A percentile compares a stretch with the other conserved stretches of the same genome.
These are phyloP conservation scores for Nymphalis io DNA, from an alignment of 1,140 invertebrate genomes.

Conservation along the genomic window DNA sequence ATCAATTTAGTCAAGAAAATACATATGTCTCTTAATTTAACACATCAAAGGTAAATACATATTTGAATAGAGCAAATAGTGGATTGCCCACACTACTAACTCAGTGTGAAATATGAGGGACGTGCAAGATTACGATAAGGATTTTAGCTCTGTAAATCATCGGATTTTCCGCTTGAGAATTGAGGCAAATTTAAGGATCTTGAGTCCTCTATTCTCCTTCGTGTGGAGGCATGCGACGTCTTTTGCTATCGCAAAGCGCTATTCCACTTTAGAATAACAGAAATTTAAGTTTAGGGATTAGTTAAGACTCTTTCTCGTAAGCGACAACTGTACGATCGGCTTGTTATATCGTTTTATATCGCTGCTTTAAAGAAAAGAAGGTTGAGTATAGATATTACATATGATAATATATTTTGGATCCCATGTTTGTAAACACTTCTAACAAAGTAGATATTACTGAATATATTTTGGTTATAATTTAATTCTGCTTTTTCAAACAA, in stretches of 20 bases:
- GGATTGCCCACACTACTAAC: conserved; percentile 43
- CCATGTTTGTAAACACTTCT: too few relatives aligned
- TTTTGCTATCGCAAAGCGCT: background rate
- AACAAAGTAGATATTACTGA: too few relatives aligned
- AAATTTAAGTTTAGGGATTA: background rate
- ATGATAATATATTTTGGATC: too few relatives aligned
- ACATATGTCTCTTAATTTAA: background rate
- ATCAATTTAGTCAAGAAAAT: background rate
- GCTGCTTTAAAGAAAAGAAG: too few relatives aligned
- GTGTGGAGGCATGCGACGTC: background rate
- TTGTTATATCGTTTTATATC: too few relatives aligned
- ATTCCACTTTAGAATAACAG: background rate
- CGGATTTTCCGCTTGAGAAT: conserved; percentile 68
- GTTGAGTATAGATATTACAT: too few relatives aligned
- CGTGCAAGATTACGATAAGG: conserved; percentile 77
- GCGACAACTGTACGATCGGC: too few relatives aligned
- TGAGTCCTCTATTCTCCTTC: conserved; percentile 14
- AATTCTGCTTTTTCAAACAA: too few relatives aligned
- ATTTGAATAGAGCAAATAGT: conserved; percentile 19
- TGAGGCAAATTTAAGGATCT: conserved; percentile 70
- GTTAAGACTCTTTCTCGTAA: too few relatives aligned
- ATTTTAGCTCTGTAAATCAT: conserved; percentile 70
- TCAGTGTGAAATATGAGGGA: conserved; percentile 73
- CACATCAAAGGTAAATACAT: conserved; percentile 15
- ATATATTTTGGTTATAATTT: too few relatives aligned